Conservation (phyloP, 2,797 vertebrate species). For the Pelobates cultripes region DNA sequence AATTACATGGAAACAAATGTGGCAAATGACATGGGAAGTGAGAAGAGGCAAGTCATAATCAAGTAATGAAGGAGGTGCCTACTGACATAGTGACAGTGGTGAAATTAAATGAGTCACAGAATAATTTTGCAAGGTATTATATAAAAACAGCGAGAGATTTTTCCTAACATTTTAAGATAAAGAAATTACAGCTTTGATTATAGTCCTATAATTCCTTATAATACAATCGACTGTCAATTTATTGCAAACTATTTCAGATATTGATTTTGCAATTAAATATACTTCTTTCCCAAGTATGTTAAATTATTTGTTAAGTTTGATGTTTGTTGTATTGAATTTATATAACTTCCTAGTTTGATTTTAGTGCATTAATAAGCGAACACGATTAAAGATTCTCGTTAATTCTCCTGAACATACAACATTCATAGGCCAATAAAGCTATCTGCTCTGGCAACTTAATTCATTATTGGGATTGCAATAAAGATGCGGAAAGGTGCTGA, state of each 20-base stretch:
- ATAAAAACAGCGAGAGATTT: too few relatives aligned
- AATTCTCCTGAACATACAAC: not conserved
- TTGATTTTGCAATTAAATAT: not conserved
- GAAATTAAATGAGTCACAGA: too few relatives aligned
- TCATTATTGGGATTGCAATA: conserved; percentile 21
- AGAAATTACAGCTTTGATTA: too few relatives aligned
- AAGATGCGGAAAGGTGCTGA: conserved; percentile 2
- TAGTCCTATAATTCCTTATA: not conserved
- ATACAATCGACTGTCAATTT: not conserved
- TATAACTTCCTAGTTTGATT: not conserved
- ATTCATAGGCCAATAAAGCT: not conserved
- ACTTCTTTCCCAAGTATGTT: not conserved
- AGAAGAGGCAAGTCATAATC: too few relatives aligned
- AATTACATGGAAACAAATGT: too few relatives aligned
- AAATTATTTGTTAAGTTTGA: not conserved
- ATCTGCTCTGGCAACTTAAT: not conserved
- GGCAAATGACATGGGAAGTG: too few relatives aligned
- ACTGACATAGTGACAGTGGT: too few relatives aligned
- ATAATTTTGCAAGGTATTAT: too few relatives aligned
- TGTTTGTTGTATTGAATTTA: not conserved
- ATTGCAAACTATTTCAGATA: not conserved
- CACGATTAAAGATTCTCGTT: not conserved
- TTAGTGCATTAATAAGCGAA: conserved; percentile 1
- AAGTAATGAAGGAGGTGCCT: too few relatives aligned
- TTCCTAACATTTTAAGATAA: too few relatives aligned